Evolutionary conservation across 2,113 vertebrate species (phyloP).

Genomic region (Mola mola): DNA sequence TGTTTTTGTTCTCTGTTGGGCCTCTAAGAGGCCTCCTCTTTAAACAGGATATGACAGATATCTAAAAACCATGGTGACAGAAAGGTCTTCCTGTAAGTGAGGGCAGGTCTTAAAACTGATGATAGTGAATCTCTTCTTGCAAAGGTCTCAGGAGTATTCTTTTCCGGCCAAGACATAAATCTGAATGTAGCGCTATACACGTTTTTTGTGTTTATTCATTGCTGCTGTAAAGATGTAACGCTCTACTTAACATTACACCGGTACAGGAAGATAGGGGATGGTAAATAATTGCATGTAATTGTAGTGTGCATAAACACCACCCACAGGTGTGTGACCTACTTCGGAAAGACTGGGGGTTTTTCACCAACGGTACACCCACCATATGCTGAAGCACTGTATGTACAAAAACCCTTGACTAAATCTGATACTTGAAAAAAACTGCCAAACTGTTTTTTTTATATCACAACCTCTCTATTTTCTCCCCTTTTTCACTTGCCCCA

Average conservation of each 20-base stretch:
- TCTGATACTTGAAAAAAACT: slow-evolving; percentile 20
- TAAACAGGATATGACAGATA: slow-evolving; percentile 75
- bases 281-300: slow-evolving; percentile 63
- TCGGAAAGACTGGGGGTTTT: slow-evolving; percentile 51
- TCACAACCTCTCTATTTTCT: slow-evolving; percentile 1
- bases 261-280: slow-evolving; percentile 27
- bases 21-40: slow-evolving; percentile 50
- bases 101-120: slow-evolving; percentile 10
- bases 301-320: slow-evolving; percentile 49
- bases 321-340: slow-evolving; percentile 67
- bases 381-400: slow-evolving; percentile 31
- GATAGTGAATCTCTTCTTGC: slow-evolving; percentile 15
- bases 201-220: neutral
- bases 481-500: slow-evolving; percentile 12
- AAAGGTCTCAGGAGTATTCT: slow-evolving; percentile 6
- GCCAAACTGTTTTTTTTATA: neutral
- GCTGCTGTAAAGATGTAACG: neutral
- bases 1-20: slow-evolving; percentile 44
- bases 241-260: slow-evolving; percentile 1
- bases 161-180: neutral
- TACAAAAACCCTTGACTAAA: slow-evolving; percentile 25
- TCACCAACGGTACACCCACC: slow-evolving; percentile 40
- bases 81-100: slow-evolving; percentile 62
- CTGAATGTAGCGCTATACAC: neutral
- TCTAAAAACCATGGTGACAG: slow-evolving; percentile 67